A percentile compares a stretch with the other conserved stretches of the same genome.
Evolutionary conservation across 2,888 invertebrate genomes (phyloP).

Genomic region (Drosophila subquinaria): DNA sequence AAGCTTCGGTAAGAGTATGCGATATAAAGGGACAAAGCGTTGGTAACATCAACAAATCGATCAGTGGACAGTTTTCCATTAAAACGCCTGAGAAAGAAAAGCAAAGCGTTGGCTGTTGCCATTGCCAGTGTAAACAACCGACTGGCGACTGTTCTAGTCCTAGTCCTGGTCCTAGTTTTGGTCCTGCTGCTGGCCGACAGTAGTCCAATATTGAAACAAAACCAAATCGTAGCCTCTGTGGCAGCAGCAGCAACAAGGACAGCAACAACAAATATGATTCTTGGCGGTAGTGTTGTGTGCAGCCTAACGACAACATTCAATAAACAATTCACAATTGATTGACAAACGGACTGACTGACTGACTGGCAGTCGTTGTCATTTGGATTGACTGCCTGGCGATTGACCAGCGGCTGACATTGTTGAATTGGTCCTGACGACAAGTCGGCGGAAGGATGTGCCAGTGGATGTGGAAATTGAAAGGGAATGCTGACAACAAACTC

Average conservation of each 20-base stretch:
- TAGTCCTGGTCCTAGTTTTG: slow-evolving; percentile 25
- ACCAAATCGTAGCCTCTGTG: slow-evolving; percentile 29
- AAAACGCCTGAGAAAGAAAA: slow-evolving; percentile 44
- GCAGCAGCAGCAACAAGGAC: slow-evolving; percentile 2
- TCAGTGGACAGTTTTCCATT: slow-evolving; percentile 64
- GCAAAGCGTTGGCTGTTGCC: slow-evolving; percentile 38
- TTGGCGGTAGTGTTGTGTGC: slow-evolving; percentile 62
- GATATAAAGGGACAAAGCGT: slow-evolving; percentile 17
- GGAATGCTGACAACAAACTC: slow-evolving; percentile 80
- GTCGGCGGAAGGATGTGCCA: slow-evolving; percentile 77
- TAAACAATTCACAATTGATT: slow-evolving; percentile 83
- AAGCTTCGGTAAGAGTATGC: slow-evolving; percentile 14
- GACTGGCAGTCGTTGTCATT: slow-evolving; percentile 61
- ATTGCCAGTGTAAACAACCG: slow-evolving; percentile 67
- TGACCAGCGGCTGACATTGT: slow-evolving; percentile 58
- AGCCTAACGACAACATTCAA: slow-evolving; percentile 81
- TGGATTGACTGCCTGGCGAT: slow-evolving; percentile 62
- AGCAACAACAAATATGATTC: slow-evolving; percentile 46
- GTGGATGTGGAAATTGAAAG: slow-evolving; percentile 81
- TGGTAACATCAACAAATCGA: slow-evolving; percentile 62
- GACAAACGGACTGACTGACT: slow-evolving; percentile 74
- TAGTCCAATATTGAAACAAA: slow-evolving; percentile 62
- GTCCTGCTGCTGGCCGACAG: slow-evolving; percentile 24
- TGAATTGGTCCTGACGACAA: slow-evolving; percentile 62
- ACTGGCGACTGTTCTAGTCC: slow-evolving; percentile 30